These are phyloP conservation scores for Bryconaethiops microstoma DNA, from an alignment of 2,797 vertebrate genomes.

Conservation along the genomic window DNA sequence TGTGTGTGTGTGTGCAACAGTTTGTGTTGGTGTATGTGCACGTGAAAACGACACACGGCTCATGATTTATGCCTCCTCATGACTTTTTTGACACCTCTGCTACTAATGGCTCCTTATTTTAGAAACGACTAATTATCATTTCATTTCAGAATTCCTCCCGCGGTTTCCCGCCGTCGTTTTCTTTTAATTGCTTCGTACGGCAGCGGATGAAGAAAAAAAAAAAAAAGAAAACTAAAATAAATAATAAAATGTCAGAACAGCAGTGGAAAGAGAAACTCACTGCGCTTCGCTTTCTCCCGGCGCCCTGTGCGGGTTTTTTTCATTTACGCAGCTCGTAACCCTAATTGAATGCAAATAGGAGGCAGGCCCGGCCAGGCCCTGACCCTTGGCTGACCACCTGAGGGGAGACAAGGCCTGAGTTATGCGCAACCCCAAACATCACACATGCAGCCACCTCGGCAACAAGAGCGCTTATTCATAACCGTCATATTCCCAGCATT, in stretches of 20 bases:
- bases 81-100: constrained; percentile 87
- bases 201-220: constrained; percentile 68
- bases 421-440: constrained; percentile 64
- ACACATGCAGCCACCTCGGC: constrained; percentile 49
- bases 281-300: constrained; percentile 6
- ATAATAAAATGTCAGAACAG: constrained; percentile 42
- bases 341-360: constrained; percentile 66
- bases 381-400: constrained; percentile 72
- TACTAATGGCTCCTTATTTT: constrained; percentile 82
- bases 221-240: background rate
- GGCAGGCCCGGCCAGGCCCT: constrained; percentile 62
- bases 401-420: constrained; percentile 70
- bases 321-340: constrained; percentile 62
- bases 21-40: constrained; percentile 36
- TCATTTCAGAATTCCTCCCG: constrained; percentile 84
- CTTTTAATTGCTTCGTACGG: constrained; percentile 64
- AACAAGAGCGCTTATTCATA: constrained; percentile 67
- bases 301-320: constrained; percentile 50
- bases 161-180: constrained; percentile 54
- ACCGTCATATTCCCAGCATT: constrained; percentile 66
- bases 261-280: constrained; percentile 44
- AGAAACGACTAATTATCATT: constrained; percentile 90
- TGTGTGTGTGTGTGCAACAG: constrained; percentile 49
- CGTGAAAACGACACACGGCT: constrained; percentile 79
- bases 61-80: constrained; percentile 90